Percentiles rank a stretch among this genome's conserved stretches.
phyloP scores from a whole-genome alignment of 1,140 invertebrate species.

The Tetraneura akinire region DNA sequence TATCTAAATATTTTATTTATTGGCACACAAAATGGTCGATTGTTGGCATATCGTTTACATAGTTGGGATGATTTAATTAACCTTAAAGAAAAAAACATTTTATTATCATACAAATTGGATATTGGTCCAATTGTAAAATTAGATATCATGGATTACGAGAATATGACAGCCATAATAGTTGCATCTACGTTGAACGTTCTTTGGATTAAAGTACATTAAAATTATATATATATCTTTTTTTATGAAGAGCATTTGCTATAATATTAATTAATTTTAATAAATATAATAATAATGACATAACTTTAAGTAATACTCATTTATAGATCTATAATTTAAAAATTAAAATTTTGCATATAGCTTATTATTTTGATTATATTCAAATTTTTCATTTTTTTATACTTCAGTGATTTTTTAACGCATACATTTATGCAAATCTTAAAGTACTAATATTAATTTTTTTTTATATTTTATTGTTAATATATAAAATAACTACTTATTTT shows the following conservation, averaged over 20 bases:
- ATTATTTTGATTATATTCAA: no score
- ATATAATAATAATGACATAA: no score
- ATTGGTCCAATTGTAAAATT: slow-evolving; percentile 14
- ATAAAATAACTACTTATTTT: no score
- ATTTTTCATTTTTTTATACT: no score
- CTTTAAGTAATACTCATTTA: no score
- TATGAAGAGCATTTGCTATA: not conserved
- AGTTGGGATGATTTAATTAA: slow-evolving; percentile 19
- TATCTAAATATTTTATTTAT: slow-evolving; percentile 31
- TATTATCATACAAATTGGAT: not conserved
- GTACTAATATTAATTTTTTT: no score
- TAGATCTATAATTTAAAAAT: no score
- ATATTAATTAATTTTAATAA: no score
- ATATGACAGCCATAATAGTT: not conserved
- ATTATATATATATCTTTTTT: not conserved
- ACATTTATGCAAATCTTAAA: no score
- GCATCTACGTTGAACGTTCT: not conserved
- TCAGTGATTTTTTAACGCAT: no score
- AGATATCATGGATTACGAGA: slow-evolving; percentile 12
- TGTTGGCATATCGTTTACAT: slow-evolving; percentile 23
- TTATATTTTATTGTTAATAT: no score
- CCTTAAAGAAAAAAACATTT: not conserved
- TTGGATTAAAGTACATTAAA: slow-evolving; percentile 27
- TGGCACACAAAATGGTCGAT: slow-evolving; percentile 23
- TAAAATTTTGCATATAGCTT: no score